Conservation (phyloP, 2,113 vertebrate species). For the Pipra filicauda region DNA sequence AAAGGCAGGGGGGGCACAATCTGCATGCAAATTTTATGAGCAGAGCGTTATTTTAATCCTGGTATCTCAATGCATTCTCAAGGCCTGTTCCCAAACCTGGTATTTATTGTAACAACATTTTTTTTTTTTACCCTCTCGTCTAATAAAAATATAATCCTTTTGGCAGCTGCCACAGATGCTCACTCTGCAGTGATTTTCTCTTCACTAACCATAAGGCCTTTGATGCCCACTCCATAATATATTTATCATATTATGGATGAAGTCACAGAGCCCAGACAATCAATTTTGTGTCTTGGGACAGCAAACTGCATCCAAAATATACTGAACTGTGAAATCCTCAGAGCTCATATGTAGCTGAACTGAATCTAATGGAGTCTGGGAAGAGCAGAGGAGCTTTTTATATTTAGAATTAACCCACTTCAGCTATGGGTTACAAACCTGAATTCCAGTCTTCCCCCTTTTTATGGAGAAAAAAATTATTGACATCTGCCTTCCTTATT, state of each 20-base stretch:
- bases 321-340: neutral
- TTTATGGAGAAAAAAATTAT: neutral
- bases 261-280: neutral
- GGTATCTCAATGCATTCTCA: neutral
- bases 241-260: neutral
- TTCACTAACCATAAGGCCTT: neutral
- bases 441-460: neutral
- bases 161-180: neutral
- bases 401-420: neutral
- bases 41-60: neutral
- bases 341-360: neutral
- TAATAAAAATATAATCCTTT: neutral
- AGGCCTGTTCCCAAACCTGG: neutral
- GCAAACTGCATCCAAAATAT: neutral
- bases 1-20: neutral
- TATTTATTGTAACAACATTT: neutral
- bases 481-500: neutral
- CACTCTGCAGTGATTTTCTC: neutral
- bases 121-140: neutral
- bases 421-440: neutral
- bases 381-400: neutral
- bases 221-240: neutral
- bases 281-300: neutral
- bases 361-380: neutral
- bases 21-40: neutral